A percentile compares a stretch with the other conserved stretches of the same genome.
Evolutionary conservation across 2,888 invertebrate species (phyloP).

Genomic region (Drosophila villosipedis): DNA sequence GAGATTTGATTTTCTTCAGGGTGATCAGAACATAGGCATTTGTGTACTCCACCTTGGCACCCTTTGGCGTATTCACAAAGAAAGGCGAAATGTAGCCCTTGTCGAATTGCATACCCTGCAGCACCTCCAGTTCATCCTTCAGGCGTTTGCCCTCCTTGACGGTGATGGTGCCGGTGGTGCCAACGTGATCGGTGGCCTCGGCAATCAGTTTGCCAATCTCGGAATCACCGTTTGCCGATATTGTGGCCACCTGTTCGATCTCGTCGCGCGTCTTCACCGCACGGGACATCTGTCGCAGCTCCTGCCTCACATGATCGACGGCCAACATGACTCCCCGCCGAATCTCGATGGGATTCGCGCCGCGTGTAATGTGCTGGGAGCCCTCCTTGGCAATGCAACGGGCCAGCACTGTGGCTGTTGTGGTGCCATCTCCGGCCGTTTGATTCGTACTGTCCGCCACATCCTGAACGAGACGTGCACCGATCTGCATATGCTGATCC

Average conservation of each 20-base stretch:
- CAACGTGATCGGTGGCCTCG: slow-evolving; percentile 98
- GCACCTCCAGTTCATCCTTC: slow-evolving; percentile 96
- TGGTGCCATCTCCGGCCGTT: slow-evolving; percentile 99
- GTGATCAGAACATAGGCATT: slow-evolving; percentile 96
- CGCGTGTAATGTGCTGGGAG: slow-evolving; percentile 98
- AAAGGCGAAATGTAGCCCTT: slow-evolving; percentile 99
- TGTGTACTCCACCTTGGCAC: slow-evolving; percentile 98
- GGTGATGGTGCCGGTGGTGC: slow-evolving; percentile 98
- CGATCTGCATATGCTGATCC: slow-evolving; percentile 99
- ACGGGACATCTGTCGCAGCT: slow-evolving; percentile 95
- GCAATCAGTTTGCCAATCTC: slow-evolving; percentile 96
- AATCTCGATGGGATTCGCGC: slow-evolving; percentile 98
- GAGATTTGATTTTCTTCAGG: slow-evolving; percentile 98
- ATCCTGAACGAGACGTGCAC: slow-evolving; percentile 99
- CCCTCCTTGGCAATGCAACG: slow-evolving; percentile 99
- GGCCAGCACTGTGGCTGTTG: slow-evolving; percentile 98
- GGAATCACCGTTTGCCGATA: slow-evolving; percentile 99
- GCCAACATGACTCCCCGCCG: slow-evolving; percentile 97
- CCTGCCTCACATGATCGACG: slow-evolving; percentile 95
- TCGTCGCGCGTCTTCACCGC: slow-evolving; percentile 98
- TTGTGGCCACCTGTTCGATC: slow-evolving; percentile 99
- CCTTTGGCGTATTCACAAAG: slow-evolving; percentile 99
- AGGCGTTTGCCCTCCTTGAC: slow-evolving; percentile 99
- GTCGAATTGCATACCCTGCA: slow-evolving; percentile 99
- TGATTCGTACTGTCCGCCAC: slow-evolving; percentile 99